Conservation (phyloP, 53 echinoderm and acorn worm genomes). For the Luidia sarsii region DNA sequence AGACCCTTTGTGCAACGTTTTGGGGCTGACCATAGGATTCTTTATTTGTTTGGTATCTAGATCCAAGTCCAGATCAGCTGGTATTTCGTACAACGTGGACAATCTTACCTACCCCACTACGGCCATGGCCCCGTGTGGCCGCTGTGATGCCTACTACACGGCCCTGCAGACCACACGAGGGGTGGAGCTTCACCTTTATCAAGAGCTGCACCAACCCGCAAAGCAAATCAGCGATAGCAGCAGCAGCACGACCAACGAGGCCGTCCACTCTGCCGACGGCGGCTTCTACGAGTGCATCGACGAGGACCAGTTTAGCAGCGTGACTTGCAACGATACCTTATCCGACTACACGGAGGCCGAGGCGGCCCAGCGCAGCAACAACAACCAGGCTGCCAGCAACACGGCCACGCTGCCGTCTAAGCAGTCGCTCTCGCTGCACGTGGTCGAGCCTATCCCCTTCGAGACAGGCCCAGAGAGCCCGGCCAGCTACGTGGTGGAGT, state of each 20-base stretch:
- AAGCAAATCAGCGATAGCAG: constrained; percentile 18
- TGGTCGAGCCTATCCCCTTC: constrained; percentile 30
- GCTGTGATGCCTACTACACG: constrained; percentile 49
- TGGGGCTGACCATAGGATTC: too few species aligned
- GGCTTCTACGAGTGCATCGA: constrained; percentile 51
- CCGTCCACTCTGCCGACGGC: constrained; percentile 35
- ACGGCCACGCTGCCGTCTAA: constrained; percentile 43
- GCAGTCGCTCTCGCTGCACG: constrained; percentile 16
- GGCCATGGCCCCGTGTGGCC: constrained; percentile 29
- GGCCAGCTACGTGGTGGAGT: constrained; percentile 29
- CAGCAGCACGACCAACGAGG: constrained; percentile 36
- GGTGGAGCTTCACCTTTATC: constrained; percentile 39
- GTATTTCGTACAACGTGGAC: constrained; percentile 42
- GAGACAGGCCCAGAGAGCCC: constrained; percentile 48
- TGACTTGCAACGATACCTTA: constrained; percentile 9
- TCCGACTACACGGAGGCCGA: constrained; percentile 39
- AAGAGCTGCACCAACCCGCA: constrained; percentile 30
- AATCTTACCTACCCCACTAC: constrained; percentile 33
- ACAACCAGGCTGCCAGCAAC: too few species aligned
- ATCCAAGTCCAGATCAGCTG: constrained; percentile 25
- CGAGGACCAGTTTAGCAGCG: constrained; percentile 52
- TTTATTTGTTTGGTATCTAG: neutral
- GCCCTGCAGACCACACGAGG: constrained; percentile 46
- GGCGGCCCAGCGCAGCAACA: neutral
- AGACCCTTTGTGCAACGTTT: too few species aligned